Evolutionary conservation across 2,113 vertebrate species (phyloP), one percentile per base, ranked within the genome.

Genomic region (Emydura subglobosa): DNA sequence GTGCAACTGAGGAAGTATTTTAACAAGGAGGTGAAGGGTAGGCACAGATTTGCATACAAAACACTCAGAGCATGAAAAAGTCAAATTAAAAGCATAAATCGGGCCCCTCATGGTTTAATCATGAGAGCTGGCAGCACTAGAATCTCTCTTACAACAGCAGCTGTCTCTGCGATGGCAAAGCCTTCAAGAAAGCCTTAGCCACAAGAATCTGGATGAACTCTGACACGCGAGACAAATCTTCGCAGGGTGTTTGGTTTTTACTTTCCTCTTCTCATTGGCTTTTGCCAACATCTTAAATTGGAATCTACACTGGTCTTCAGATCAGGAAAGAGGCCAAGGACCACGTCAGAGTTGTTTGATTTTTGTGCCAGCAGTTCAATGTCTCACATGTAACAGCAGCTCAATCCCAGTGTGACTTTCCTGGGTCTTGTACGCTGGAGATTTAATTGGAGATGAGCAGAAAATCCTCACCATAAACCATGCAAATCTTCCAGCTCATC

Each of bases 41-140:
- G 74, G 51, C 85, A 91, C 51, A 19, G 17, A 94, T 94, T 55
- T 82, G 85, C 93, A 83, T 86, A 17, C 39, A n/a, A 72, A 93
- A 85, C 9, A 4, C 29, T 34, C 55, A 31, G 80, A 85, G 85
- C 10, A 72, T 68, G 50, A 87, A 92, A 85, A 85, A 94, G 79
- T 47, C 80, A 80, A 93, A 94, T 88, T 87, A 89, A 96, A 96
- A 78, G 5, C 79, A 85, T 92, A 81, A 95, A 91, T 93, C 44
- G n/a, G 61, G 39, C 21, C 8, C 53, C 39, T 93, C 54, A 24
- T 93, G 57, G 84, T 93, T 95, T 87, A 88, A 83, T 79, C 85
- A 57, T 78, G 91, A 87, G 80, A 50, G 31, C 29, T 81, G 85
- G 51, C 81, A 68, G 82, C 84, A 1, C 82, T 21, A 68, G 55